phyloP scores from a whole-genome alignment of 2,888 invertebrate genomes.

The Alloplasta piceator region DNA sequence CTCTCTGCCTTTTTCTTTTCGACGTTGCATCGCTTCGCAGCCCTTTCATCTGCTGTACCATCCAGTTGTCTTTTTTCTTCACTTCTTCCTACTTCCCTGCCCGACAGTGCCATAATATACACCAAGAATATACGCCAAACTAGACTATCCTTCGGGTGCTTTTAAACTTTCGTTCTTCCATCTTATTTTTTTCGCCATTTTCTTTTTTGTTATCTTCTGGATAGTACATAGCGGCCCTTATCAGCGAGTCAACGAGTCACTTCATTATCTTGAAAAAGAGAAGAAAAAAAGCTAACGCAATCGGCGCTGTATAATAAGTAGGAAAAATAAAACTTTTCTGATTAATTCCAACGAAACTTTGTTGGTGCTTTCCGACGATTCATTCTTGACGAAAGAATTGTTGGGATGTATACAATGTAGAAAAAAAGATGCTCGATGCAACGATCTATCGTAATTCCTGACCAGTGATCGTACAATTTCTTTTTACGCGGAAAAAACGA shows the following conservation, averaged over 20 bases:
- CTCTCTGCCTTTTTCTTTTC: constrained; percentile 37
- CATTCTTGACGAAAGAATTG: no score
- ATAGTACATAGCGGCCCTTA: not conserved
- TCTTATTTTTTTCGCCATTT: not conserved
- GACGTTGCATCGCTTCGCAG: constrained; percentile 63
- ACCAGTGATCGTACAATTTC: no score
- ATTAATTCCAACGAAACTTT: no score
- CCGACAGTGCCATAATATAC: not conserved
- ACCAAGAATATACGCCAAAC: constrained; percentile 9
- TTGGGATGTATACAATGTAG: no score
- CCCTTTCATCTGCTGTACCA: constrained; percentile 31
- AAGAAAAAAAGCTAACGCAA: no score
- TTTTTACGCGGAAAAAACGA: no score
- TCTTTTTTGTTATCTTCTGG: not conserved
- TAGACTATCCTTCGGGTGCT: constrained; percentile 15
- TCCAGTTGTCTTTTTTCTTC: constrained; percentile 26
- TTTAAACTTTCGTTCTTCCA: constrained; percentile 37
- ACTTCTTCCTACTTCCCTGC: constrained; percentile 37
- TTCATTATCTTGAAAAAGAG: not conserved
- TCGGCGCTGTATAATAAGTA: no score
- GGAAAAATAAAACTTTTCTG: no score
- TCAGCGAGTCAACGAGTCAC: constrained; percentile 6
- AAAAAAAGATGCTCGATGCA: no score
- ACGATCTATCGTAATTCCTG: no score
- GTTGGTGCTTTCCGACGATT: no score